Base-by-base conservation (phyloP, 92 coral and sea anemone genomes). In the Montipora capitata region DNA sequence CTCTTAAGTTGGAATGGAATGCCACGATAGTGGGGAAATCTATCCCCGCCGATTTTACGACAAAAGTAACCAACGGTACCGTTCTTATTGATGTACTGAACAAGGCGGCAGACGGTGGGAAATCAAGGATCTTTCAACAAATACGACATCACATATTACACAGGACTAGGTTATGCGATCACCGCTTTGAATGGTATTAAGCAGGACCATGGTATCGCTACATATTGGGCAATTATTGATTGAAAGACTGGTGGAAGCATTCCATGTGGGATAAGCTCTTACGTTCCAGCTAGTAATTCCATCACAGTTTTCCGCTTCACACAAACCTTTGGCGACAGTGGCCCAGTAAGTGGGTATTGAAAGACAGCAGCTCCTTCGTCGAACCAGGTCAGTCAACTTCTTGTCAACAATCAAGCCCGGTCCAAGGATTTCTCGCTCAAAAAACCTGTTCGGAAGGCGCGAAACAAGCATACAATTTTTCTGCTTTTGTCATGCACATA, bases 1-100 rank as follows among this genome's bases (percentile, higher is more conserved):
- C 88, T 35, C 48, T 83, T 10, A 84, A 84, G 81, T 43, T 84
- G 16, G 73, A 73, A 10, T 73, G 65, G 88, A 18, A 74, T 74
- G 79, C 16, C 73, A 65, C 40, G 9, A 48, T 1, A 1, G 64
- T 63, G 40, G 54, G 45, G 0, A 74, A 84, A 12, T 10, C 58
- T 0, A 38, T 74, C 3, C 88, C 88, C 13, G 81, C 63, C 9
- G 62, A 65, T 10, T 62, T 17, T 56, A 4, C 40, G 13, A 74
- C 81, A 63, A 84, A 5, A 4, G 88, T 84, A 1, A 71, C 7
- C 18, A 73, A 62, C 63, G 82, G 88, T 0, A 84, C 88, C 1
- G 64, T 62, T 43, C 10, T 74, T 40, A 40, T 44, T 5, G 88
- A 74, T 44, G 74, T 84, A 62, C 72, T 84, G 20, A 84, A 84